Conservation (phyloP, 2,888 invertebrate genomes). For the Eristalinus aeneus region DNA sequence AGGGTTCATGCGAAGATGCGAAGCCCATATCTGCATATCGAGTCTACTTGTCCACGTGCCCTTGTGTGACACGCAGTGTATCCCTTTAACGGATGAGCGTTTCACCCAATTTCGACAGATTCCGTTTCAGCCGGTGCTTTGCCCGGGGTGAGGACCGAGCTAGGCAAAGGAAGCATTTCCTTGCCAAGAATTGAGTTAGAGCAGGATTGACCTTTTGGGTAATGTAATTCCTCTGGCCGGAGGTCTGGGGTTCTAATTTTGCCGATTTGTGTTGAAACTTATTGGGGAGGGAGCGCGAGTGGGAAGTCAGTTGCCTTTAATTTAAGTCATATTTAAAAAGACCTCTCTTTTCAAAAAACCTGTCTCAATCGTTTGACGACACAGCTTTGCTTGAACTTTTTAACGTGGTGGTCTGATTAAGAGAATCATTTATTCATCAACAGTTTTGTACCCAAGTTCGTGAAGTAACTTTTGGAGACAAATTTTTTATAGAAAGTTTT, state of each 20-base stretch:
- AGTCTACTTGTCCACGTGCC: not conserved
- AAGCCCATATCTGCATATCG: not conserved
- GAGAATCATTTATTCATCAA: too few species aligned
- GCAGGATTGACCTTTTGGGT: conserved; percentile 18
- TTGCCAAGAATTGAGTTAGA: conserved; percentile 16
- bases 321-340: not conserved
- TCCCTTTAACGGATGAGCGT: not conserved
- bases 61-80: not conserved
- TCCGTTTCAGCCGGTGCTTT: not conserved
- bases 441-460: too few species aligned
- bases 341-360: not conserved
- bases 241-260: not conserved
- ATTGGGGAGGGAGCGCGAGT: not conserved
- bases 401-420: too few species aligned
- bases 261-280: too few species aligned
- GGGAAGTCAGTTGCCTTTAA: not conserved
- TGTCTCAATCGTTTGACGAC: too few species aligned
- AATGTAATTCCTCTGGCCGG: conserved; percentile 6
- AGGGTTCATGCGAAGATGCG: not conserved
- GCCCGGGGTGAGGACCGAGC: not conserved
- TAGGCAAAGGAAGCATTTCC: not conserved
- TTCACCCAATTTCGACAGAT: not conserved
- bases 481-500: too few species aligned
- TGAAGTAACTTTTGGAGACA: too few species aligned
- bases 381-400: too few species aligned